Percentiles rank a stretch among this genome's conserved stretches.
Conservation (phyloP, 2,888 invertebrate genomes). For the Heteromurus nitidus region DNA sequence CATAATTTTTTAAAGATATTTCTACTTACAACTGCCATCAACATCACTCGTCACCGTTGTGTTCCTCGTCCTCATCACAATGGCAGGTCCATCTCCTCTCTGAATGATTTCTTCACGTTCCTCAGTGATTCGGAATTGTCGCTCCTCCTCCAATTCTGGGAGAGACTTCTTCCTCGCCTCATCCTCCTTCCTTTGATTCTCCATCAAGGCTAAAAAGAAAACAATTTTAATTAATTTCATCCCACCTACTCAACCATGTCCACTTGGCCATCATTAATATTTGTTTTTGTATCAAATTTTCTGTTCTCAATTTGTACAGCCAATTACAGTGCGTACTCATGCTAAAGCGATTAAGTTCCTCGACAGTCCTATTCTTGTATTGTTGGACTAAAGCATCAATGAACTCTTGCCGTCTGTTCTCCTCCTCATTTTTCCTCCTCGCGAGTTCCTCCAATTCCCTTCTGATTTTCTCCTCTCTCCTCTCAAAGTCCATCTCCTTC, state of each 20-base stretch:
- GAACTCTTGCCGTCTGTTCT: slow-evolving; percentile 47
- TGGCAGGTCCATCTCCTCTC: slow-evolving; percentile 54
- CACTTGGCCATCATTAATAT: no score
- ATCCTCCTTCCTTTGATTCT: slow-evolving; percentile 57
- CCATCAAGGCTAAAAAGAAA: slow-evolving; percentile 43
- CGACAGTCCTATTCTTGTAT: slow-evolving; percentile 60
- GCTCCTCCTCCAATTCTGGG: slow-evolving; percentile 56
- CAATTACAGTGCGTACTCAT: slow-evolving; percentile 36
- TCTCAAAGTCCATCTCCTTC: slow-evolving; percentile 46
- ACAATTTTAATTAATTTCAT: no score
- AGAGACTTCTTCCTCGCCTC: slow-evolving; percentile 47
- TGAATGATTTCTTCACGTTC: slow-evolving; percentile 57
- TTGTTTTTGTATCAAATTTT: not conserved
- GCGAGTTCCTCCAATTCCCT: slow-evolving; percentile 55
- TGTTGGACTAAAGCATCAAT: slow-evolving; percentile 59
- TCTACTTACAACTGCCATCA: slow-evolving; percentile 17
- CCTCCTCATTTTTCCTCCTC: slow-evolving; percentile 56
- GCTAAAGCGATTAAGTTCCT: slow-evolving; percentile 57
- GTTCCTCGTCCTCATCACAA: slow-evolving; percentile 50
- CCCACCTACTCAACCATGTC: no score
- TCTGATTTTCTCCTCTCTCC: slow-evolving; percentile 43
- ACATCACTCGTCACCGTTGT: slow-evolving; percentile 29
- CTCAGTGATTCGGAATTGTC: slow-evolving; percentile 42
- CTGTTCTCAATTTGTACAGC: no score
- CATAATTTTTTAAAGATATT: not conserved